A percentile compares a stretch with the other conserved stretches of the same genome.
phyloP scores from a whole-genome alignment of 2,113 vertebrate species.

The Gopherus flavomarginatus region DNA sequence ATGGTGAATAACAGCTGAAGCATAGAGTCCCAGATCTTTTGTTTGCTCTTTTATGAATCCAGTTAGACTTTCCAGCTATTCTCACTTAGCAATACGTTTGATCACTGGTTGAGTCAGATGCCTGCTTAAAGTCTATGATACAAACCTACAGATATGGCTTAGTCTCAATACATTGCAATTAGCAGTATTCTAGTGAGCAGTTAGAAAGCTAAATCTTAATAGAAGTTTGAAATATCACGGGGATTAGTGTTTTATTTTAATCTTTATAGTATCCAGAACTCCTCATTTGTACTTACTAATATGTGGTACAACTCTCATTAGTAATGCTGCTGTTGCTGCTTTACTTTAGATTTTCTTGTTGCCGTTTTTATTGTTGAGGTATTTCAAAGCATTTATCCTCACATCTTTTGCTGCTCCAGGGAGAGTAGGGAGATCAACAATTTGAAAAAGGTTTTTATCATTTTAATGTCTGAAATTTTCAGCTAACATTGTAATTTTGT shows the following conservation, averaged over 20 bases:
- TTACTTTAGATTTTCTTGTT: neutral
- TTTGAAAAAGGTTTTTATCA: neutral
- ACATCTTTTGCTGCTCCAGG: neutral
- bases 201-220: neutral
- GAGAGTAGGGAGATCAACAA: neutral
- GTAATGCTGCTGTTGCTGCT: neutral
- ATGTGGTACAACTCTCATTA: neutral
- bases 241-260: neutral
- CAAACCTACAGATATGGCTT: neutral
- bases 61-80: neutral
- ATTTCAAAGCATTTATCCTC: neutral
- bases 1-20: neutral
- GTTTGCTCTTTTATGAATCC: neutral
- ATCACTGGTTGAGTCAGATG: neutral
- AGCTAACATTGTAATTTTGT: conserved; percentile 18
- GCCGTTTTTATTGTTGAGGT: neutral
- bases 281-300: neutral
- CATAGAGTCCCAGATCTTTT: neutral
- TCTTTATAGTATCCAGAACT: neutral
- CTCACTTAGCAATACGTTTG: neutral
- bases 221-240: neutral
- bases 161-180: neutral
- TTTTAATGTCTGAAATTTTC: conserved; percentile 14
- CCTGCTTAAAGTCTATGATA: conserved; percentile 2
- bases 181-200: neutral